These are phyloP conservation scores for Musca vetustissima DNA, from an alignment of 1,140 invertebrate species.

Conservation along the genomic window DNA sequence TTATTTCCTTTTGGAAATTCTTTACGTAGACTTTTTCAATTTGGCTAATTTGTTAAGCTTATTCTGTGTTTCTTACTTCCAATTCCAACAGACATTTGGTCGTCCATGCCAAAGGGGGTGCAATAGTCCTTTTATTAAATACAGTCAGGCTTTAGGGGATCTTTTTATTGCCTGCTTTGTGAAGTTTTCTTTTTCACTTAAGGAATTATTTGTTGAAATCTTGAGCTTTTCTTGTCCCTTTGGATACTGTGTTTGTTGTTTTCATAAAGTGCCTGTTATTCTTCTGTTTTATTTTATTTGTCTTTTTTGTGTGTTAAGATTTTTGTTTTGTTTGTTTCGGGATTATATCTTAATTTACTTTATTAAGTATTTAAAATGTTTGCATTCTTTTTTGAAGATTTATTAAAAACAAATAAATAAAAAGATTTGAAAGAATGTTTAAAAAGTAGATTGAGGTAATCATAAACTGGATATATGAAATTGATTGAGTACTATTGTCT, in stretches of 20 bases:
- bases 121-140: background rate
- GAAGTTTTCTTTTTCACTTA: background rate
- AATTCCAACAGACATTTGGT: too few relatives aligned
- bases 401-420: conserved; percentile 9
- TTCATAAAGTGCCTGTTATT: conserved; percentile 22
- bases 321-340: background rate
- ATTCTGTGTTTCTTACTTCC: background rate
- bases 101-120: background rate
- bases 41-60: conserved; percentile 25
- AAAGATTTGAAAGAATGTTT: too few relatives aligned
- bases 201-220: conserved; percentile 20
- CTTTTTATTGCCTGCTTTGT: conserved; percentile 4
- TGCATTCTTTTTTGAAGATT: conserved; percentile 17
- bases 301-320: conserved; percentile 9
- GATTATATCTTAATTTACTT: conserved; percentile 23
- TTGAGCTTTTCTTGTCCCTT: conserved; percentile 9
- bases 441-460: too few relatives aligned
- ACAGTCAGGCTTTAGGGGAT: too few relatives aligned
- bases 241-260: background rate
- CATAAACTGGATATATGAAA: too few relatives aligned
- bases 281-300: conserved; percentile 17
- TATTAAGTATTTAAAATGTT: conserved; percentile 18
- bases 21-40: conserved; percentile 23
- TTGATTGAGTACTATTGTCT: too few relatives aligned
- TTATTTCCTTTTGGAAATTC: background rate